Evolutionary conservation across 1,140 invertebrate genomes (phyloP).

Genomic region (Battus philenor): DNA sequence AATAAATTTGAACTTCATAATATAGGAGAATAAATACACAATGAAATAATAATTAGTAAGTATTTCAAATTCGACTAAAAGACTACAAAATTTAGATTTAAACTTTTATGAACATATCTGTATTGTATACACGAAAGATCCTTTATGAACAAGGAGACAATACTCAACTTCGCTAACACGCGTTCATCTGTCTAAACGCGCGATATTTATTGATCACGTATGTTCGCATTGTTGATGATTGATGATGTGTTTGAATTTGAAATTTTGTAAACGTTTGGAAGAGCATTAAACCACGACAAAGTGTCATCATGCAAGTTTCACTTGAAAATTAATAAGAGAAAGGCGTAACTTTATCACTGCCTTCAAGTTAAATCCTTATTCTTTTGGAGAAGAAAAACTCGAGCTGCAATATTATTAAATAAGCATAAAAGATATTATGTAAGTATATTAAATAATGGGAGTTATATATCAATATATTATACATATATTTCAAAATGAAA

Average conservation of each 20-base stretch:
- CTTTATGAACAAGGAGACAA: conserved; percentile 60
- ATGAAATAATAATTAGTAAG: conserved; percentile 67
- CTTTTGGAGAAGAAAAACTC: no score
- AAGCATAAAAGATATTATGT: conserved; percentile 67
- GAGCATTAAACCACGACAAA: no score
- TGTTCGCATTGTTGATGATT: no score
- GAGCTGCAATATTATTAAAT: conserved; percentile 69
- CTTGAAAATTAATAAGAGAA: no score
- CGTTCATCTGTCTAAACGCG: conserved; percentile 12
- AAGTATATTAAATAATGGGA: conserved; percentile 54
- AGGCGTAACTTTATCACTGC: no score
- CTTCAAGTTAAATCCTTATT: no score
- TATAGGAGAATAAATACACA: conserved; percentile 33
- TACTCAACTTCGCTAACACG: conserved; percentile 49
- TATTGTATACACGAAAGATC: conserved; percentile 58
- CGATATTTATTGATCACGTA: conserved; percentile 6
- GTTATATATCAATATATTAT: conserved; percentile 54
- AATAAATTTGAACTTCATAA: conserved; percentile 27
- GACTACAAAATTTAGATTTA: conserved; percentile 72
- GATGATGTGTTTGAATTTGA: no score
- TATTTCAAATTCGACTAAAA: conserved; percentile 73
- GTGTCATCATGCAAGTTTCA: no score
- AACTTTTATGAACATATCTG: conserved; percentile 73
- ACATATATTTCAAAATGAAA: conserved; percentile 48
- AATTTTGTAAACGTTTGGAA: not conserved